These are phyloP conservation scores for Parotia lawesii DNA, from an alignment of 2,113 vertebrate species.

Conservation along the genomic window DNA sequence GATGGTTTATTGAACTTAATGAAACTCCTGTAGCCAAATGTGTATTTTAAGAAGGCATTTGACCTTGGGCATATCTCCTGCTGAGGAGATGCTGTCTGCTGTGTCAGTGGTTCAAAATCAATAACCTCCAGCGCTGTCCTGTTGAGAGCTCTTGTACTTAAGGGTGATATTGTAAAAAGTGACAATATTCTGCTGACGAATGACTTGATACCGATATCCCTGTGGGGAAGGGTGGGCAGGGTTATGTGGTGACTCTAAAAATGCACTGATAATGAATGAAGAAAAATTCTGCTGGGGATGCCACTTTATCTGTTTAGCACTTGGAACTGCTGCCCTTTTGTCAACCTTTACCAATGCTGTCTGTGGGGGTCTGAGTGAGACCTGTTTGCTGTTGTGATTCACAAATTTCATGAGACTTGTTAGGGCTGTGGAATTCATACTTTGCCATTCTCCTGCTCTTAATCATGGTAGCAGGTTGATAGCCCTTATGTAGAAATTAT, in stretches of 20 bases:
- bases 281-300: neutral
- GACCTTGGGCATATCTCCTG: conserved; percentile 53
- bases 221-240: neutral
- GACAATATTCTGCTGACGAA: conserved; percentile 38
- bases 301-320: neutral
- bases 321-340: neutral
- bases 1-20: conserved; percentile 41
- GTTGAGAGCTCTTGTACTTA: neutral
- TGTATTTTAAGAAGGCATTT: conserved; percentile 42
- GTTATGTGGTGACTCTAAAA: neutral
- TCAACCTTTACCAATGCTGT: neutral
- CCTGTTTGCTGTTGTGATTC: neutral
- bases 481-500: neutral
- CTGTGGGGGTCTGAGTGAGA: accelerated
- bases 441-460: neutral
- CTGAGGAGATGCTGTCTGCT: conserved; percentile 37
- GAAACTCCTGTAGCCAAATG: conserved; percentile 41
- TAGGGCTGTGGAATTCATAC: neutral
- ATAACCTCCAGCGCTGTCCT: conserved; percentile 22
- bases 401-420: neutral
- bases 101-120: conserved; percentile 42
- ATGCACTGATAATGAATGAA: neutral
- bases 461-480: neutral
- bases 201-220: neutral
- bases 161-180: conserved; percentile 51